Conservation (phyloP, 2,113 vertebrate genomes). For the Vidua macroura region DNA sequence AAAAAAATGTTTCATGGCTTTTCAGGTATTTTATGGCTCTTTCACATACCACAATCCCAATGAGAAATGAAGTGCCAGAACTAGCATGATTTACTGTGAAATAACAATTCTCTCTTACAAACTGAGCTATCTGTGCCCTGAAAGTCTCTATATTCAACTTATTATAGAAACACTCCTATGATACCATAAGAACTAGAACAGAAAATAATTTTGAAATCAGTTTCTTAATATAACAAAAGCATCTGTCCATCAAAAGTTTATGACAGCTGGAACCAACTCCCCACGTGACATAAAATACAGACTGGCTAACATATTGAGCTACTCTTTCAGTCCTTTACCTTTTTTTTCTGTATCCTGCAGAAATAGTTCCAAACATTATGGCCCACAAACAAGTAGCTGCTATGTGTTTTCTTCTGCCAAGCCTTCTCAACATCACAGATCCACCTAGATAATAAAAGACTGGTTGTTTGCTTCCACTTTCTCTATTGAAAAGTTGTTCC, state of each 20-base stretch:
- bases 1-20: background rate
- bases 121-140: background rate
- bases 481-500: background rate
- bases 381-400: background rate
- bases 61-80: background rate
- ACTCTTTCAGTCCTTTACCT: background rate
- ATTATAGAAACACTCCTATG: background rate
- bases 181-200: background rate
- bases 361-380: background rate
- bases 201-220: background rate
- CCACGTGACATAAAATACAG: background rate
- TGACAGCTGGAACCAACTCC: background rate
- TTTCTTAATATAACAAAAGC: background rate
- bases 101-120: background rate
- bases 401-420: background rate
- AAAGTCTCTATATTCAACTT: background rate
- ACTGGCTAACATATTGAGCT: background rate
- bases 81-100: background rate
- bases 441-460: background rate
- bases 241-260: background rate
- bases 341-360: background rate
- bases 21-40: background rate
- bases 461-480: background rate
- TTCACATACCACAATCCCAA: background rate
- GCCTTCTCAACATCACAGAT: background rate